Conservation (phyloP, 2,113 vertebrate species). For the Misgurnus anguillicaudatus region DNA sequence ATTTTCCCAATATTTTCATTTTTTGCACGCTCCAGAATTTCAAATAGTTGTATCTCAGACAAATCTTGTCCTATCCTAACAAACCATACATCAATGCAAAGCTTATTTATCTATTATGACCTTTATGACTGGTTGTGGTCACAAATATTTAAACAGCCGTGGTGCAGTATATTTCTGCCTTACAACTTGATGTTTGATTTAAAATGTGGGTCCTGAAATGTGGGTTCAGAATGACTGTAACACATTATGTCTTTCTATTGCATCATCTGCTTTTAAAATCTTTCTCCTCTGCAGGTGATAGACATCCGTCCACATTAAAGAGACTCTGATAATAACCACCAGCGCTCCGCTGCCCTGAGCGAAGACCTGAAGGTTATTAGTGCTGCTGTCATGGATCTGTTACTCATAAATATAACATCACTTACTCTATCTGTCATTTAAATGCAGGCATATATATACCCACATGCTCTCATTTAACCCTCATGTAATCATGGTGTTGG, state of each 20-base stretch:
- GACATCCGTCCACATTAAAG: slow-evolving; percentile 30
- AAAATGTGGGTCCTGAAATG: no score
- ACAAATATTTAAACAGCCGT: no score
- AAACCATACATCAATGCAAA: no score
- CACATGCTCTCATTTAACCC: not conserved
- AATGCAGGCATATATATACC: slow-evolving; percentile 3
- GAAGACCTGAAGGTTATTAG: not conserved
- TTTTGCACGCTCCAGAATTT: no score
- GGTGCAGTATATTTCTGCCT: no score
- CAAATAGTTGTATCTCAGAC: no score
- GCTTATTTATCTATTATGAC: no score
- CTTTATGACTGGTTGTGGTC: no score
- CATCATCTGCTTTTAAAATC: slow-evolving; percentile 2
- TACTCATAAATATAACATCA: not conserved
- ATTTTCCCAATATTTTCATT: no score
- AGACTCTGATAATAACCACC: not conserved
- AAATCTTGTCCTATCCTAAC: no score
- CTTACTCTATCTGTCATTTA: not conserved
- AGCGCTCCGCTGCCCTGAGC: not conserved
- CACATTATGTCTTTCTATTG: not conserved
- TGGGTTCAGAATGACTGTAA: not conserved
- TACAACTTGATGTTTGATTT: no score
- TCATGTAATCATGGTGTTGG: no score
- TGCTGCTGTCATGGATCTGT: not conserved
- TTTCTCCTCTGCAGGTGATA: not conserved